Evolutionary conservation across 2,113 vertebrate species (phyloP).

Genomic region (Chionodraco myersi): DNA sequence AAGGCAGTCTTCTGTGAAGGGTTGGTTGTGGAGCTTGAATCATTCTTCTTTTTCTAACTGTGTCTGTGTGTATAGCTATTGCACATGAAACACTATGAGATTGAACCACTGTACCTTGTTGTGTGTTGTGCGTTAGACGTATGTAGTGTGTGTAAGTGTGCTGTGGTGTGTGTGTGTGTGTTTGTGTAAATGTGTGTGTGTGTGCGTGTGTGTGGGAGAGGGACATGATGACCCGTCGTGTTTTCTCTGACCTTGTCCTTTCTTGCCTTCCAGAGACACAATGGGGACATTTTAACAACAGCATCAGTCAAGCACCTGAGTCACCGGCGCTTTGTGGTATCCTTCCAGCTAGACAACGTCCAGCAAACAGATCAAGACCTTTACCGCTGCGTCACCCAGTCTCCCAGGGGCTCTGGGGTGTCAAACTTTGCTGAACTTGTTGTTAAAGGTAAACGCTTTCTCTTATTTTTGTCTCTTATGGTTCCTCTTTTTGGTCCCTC

Average conservation of each 20-base stretch:
- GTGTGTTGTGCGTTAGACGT: no score
- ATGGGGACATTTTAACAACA: constrained; percentile 85
- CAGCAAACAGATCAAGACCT: constrained; percentile 90
- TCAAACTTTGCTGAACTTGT: constrained; percentile 98
- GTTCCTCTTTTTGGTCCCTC: constrained; percentile 15
- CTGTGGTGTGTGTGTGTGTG: constrained; percentile 26
- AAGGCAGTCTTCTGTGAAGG: no score
- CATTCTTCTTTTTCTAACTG: background rate
- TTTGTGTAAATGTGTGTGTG: constrained; percentile 7
- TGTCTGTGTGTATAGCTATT: background rate
- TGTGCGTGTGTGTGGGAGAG: constrained; percentile 8
- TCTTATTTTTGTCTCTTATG: background rate
- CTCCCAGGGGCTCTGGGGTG: constrained; percentile 90
- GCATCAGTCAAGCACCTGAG: constrained; percentile 91
- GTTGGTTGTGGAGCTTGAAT: no score
- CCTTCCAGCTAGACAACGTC: constrained; percentile 89
- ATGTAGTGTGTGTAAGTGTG: no score
- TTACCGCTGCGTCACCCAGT: constrained; percentile 96
- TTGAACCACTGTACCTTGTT: no score
- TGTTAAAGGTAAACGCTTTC: constrained; percentile 90
- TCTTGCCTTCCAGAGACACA: constrained; percentile 88
- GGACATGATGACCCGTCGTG: constrained; percentile 40
- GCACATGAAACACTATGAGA: background rate
- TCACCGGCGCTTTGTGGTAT: constrained; percentile 93
- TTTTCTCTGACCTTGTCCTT: constrained; percentile 57